Conservation (phyloP, 2,113 vertebrate genomes). For the human (Homo sapiens) region GRCh38 chr18:10631001-10631500, state of each 20-base stretch:
- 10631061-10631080: neutral
- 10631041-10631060: neutral
- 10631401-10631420: neutral
- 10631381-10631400: neutral
- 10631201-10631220: no score
- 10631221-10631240: neutral
- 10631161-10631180: neutral
- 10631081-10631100: neutral
- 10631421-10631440: neutral
- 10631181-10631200: neutral
- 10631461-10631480: neutral
- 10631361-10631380: rapidly evolving
- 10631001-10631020: neutral
- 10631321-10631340: neutral
- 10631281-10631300: neutral
- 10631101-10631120: neutral
- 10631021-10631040: neutral
- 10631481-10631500: neutral
- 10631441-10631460: neutral
- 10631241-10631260: neutral
- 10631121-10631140: neutral
- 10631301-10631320: neutral
- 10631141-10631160: rapidly evolving
- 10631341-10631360: neutral
- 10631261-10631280: neutral